Conservation (phyloP, 2,888 invertebrate genomes). For the Drosophila nr. fundita region DNA sequence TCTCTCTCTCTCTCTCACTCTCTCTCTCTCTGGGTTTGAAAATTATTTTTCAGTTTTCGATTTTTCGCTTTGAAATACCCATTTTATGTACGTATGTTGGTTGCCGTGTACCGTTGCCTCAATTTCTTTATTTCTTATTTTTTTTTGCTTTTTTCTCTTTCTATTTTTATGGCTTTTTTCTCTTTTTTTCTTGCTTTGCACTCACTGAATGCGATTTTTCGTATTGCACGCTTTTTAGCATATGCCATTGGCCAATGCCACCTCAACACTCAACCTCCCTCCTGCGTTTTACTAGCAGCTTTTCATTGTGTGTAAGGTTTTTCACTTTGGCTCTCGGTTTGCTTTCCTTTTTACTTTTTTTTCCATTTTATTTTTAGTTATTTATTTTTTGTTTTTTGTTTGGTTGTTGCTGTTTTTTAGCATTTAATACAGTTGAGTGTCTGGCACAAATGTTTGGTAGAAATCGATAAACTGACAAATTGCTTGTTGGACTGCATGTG, state of each 20-base stretch:
- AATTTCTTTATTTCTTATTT: slow-evolving; percentile 41
- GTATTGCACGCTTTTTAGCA: slow-evolving; percentile 81
- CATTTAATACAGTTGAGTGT: slow-evolving; percentile 81
- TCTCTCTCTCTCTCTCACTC: not conserved
- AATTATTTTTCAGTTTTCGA: slow-evolving; percentile 81
- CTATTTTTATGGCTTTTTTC: slow-evolving; percentile 42
- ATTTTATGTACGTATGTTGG: slow-evolving; percentile 63
- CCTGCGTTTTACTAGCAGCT: slow-evolving; percentile 57
- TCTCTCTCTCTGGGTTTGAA: slow-evolving; percentile 56
- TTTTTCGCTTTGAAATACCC: slow-evolving; percentile 82
- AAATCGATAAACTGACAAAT: slow-evolving; percentile 84
- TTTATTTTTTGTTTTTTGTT: slow-evolving; percentile 18
- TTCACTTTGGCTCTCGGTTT: slow-evolving; percentile 69
- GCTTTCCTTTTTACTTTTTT: slow-evolving; percentile 16
- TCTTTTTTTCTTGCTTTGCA: slow-evolving; percentile 45
- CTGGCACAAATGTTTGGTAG: slow-evolving; percentile 82
- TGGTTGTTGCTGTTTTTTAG: slow-evolving; percentile 77
- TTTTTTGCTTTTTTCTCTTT: slow-evolving; percentile 21
- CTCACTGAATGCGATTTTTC: slow-evolving; percentile 72
- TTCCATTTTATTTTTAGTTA: slow-evolving; percentile 4
- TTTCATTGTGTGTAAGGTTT: slow-evolving; percentile 82
- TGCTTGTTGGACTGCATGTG: slow-evolving; percentile 75
- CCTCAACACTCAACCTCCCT: slow-evolving; percentile 15
- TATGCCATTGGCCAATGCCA: slow-evolving; percentile 75
- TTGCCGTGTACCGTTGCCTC: slow-evolving; percentile 56